Base-by-base conservation (phyloP, 2,888 invertebrate species). In the Ennomos quercinarius region DNA sequence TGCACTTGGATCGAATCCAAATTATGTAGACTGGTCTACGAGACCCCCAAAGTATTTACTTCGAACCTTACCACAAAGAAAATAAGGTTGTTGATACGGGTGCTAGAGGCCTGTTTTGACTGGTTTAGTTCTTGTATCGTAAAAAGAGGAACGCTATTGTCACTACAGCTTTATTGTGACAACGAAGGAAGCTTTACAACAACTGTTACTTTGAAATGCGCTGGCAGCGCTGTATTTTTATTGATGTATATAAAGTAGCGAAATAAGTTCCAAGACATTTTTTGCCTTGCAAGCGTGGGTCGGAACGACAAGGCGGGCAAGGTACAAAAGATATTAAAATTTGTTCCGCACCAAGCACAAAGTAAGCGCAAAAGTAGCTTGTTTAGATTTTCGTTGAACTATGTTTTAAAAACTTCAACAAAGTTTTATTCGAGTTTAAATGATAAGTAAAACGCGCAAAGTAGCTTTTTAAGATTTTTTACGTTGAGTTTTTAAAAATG, bases 1-100 rank as follows among this genome's bases (percentile, higher is more conserved):
- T 72, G 72, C 69, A 67, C 57, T 74, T 74, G 74, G 74, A 67
- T 46, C 10, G 17, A 17, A 47, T 67, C 73, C 73, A 74, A 68
- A 64, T 55, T 37, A 41, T 55, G 44, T 40, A 35, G 40, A 65
- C 62, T 57, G 63, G 13, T 40, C 9, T 41, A 49, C 27, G 8
- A 51, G 52, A 9, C 17, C 44, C 37, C n/a, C 27, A n/a, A 9
- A 11, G 9, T 27, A 43, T 13, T 37, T 3, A 57, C 52, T 43
- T 35, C 51, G 47, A 54, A 42, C 63, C 61, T 60, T 68, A 60
- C 47, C 0, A 2, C 2, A 0, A 56, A 9, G 34, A 39, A 10
- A 9, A 47, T 58, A 63, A 54, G 54, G 44, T 2, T 39, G 41
- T 40, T 49, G 39, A 40, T 9, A 35, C 13, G 41, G 35, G 40